phyloP scores from a whole-genome alignment of 2,113 vertebrate genomes.

The Arizona elegans region DNA sequence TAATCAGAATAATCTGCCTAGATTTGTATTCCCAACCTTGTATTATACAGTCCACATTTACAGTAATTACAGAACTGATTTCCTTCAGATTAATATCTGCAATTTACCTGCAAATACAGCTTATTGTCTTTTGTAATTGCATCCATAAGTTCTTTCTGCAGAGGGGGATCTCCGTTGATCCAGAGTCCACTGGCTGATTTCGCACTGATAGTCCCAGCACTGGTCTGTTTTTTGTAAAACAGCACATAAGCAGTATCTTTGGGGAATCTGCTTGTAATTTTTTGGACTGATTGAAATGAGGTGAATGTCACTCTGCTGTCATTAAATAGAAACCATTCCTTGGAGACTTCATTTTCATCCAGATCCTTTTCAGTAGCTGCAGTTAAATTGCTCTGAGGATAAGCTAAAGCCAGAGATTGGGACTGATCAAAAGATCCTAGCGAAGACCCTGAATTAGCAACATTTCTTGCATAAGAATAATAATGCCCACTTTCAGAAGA shows the following conservation, averaged over 20 bases:
- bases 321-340: conserved; percentile 97
- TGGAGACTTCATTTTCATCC: conserved; percentile 71
- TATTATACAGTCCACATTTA: not conserved
- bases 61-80: not conserved
- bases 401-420: conserved; percentile 64
- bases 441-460: conserved; percentile 72
- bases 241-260: conserved; percentile 98
- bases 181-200: conserved; percentile 74
- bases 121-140: conserved; percentile 98
- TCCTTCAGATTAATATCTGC: not conserved
- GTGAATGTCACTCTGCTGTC: conserved; percentile 97
- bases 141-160: conserved; percentile 97
- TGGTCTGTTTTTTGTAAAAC: conserved; percentile 90
- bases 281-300: conserved; percentile 94
- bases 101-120: conserved; percentile 91
- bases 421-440: conserved; percentile 66
- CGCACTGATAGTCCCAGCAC: conserved; percentile 55
- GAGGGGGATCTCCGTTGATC: conserved; percentile 86
- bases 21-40: not conserved
- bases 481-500: conserved; percentile 98
- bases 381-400: conserved; percentile 60
- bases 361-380: conserved; percentile 68
- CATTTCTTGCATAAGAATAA: conserved; percentile 90
- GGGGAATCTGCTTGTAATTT: conserved; percentile 94
- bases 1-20: not conserved